A percentile compares a stretch with the other conserved stretches of the same genome.
These are phyloP conservation scores for Hypercompe scribonia DNA, from an alignment of 2,888 invertebrate genomes.

Conservation along the genomic window DNA sequence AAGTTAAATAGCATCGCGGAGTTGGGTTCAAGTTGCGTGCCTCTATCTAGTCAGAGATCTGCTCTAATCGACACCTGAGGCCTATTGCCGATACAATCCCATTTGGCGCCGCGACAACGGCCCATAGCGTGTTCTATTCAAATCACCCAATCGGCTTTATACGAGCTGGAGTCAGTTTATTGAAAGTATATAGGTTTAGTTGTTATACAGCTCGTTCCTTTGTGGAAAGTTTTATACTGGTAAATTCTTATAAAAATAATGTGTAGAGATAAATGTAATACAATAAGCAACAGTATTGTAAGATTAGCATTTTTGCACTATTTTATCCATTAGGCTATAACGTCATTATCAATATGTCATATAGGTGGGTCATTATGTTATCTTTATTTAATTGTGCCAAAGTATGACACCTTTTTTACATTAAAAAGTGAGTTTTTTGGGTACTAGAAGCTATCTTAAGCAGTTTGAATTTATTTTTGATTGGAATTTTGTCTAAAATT, in stretches of 20 bases:
- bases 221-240: background rate
- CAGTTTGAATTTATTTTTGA: background rate
- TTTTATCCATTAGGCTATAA: background rate
- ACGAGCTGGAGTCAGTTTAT: constrained; percentile 37
- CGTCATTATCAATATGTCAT: too few relatives aligned
- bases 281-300: background rate
- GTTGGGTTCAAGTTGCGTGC: constrained; percentile 49
- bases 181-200: constrained; percentile 24
- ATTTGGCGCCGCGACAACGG: constrained; percentile 70
- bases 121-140: constrained; percentile 77
- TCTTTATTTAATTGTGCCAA: too few relatives aligned
- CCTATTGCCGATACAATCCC: constrained; percentile 63
- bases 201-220: constrained; percentile 8
- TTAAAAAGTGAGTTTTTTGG: too few relatives aligned
- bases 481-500: background rate
- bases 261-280: background rate
- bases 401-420: too few relatives aligned
- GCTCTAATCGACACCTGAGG: constrained; percentile 81
- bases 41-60: constrained; percentile 65
- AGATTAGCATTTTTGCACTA: background rate
- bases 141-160: constrained; percentile 65
- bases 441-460: too few relatives aligned
- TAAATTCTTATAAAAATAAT: background rate
- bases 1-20: constrained; percentile 42
- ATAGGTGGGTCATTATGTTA: too few relatives aligned